These are phyloP conservation scores for Centrocercus urophasianus DNA, from an alignment of 2,113 vertebrate genomes.

Conservation along the genomic window DNA sequence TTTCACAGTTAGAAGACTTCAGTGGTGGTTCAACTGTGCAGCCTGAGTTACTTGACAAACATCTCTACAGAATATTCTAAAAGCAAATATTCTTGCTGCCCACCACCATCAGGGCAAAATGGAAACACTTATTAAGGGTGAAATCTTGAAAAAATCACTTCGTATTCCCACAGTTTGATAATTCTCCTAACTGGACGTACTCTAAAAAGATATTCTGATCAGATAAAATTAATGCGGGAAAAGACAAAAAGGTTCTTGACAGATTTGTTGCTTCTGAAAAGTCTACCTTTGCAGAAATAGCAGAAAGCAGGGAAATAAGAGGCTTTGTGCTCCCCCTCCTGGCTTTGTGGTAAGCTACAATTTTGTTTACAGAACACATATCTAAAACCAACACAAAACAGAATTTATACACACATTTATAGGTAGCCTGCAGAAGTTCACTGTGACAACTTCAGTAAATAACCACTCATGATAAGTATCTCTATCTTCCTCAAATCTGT, in stretches of 20 bases:
- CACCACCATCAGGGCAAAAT: neutral
- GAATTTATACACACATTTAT: neutral
- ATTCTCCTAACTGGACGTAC: neutral
- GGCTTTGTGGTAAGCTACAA: neutral
- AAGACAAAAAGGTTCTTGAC: neutral
- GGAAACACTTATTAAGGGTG: neutral
- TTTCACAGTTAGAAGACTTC: neutral
- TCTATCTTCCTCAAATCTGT: neutral
- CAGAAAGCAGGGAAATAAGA: fast-evolving
- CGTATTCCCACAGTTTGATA: neutral
- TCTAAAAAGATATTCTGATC: neutral
- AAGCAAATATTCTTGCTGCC: neutral
- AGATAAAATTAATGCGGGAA: neutral
- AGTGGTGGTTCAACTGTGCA: neutral
- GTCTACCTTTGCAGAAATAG: neutral
- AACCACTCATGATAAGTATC: neutral
- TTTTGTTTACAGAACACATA: fast-evolving
- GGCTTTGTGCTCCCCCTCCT: slow-evolving; percentile 39
- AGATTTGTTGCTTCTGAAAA: neutral
- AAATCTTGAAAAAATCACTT: neutral
- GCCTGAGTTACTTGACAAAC: slow-evolving; percentile 6
- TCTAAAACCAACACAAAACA: neutral
- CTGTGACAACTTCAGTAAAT: fast-evolving
- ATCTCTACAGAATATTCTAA: neutral
- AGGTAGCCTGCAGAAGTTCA: neutral